Evolutionary conservation across 2,797 vertebrate genomes (phyloP), one percentile per base, ranked within the genome.

Genomic region (Esox lucius): DNA sequence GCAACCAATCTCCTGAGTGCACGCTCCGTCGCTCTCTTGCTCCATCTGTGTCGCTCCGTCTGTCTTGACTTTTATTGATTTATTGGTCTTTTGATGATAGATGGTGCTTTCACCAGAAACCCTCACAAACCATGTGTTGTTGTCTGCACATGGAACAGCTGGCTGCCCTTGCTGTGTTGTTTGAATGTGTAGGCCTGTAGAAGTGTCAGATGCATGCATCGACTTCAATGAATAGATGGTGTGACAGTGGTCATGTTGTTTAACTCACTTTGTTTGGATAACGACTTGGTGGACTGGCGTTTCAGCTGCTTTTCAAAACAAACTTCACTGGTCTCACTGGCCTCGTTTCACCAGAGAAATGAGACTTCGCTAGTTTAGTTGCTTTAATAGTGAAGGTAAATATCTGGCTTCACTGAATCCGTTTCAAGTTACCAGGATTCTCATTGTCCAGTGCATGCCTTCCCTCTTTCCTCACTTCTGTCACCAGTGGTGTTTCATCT

Each of bases 401-500:
- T 28, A 62, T 62, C 16, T 62, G 59, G 59, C 24, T 28, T 62
- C 24, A 28, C 24, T 13, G 24, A 62, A 62, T 62, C 59, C 24
- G 62, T 15, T 62, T 62, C 12, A 12, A 62, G 11, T 19, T 4
- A 19, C 28, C 62, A 13, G 24, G 59, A 62, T 62, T 62, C 12
- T 26, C 13, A 62, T 22, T 65, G 26, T 31, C 26, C 26, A 13
- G 65, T 65, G 62, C 62, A 26, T 65, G 1, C 62, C 28, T 7
- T 65, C 11, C 28, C 28, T 24, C 61, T 16, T 31, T 13, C 13
- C 13, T 26, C 26, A 24, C 12, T 19, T 65, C 28, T 33, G 62
- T 65, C 56, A 13, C 61, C 56, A 59, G 56, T 24, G 13, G 53
- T 72, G 48, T 73, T 48, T 71, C 22, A 22, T 46, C 59, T 24